Evolutionary conservation across 2,113 vertebrate genomes (phyloP), one percentile per base, ranked within the genome.

Genomic region (Onychostruthus taczanowskii): DNA sequence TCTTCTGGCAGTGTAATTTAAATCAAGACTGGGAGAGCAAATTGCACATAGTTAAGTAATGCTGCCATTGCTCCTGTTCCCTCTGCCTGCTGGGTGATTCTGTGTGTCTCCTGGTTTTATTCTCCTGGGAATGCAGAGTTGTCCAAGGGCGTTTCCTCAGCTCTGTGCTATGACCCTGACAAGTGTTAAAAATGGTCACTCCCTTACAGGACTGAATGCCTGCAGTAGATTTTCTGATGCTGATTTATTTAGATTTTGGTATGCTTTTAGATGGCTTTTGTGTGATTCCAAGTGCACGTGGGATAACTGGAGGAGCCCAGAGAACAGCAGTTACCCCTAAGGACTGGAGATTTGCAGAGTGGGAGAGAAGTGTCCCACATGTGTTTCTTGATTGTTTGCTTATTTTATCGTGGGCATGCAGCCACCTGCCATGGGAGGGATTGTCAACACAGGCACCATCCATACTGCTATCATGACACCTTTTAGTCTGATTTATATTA

Each of bases 21-120:
- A 95, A 96, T 96, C 94, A 97, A 96, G 93, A 95, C 58, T 61
- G 74, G 52, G 88, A 96, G 95, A 94, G 76, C 83, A 96, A 96
- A 97, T 96, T 95, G 95, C 92, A 92, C 85, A 46, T 46, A 87
- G 86, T 96, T 93, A 89, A 95, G 86, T 94, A 94, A 92, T 78
- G 88, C 83, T 96, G 46, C 88, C 93, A 58, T 52, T 77, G 89
- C 85, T 90, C 33, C 85, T 81, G 44, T 84, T 84, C 85, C 90
- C 84, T 13, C 61, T 95, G 83, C 95, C 93, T 94, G 79, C 92
- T 92, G 93, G 64, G 85, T 80, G 69, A 80, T 85, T 91, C 53
- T 46, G 9, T 67, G 7, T 49, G 37, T 74, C 90, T 94, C 70
- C 83, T 94, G 70, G 62, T 83, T 95, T 87, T 87, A 52, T 82